Conservation (phyloP, 2,113 vertebrate species). For the Hepsetus odoe region DNA sequence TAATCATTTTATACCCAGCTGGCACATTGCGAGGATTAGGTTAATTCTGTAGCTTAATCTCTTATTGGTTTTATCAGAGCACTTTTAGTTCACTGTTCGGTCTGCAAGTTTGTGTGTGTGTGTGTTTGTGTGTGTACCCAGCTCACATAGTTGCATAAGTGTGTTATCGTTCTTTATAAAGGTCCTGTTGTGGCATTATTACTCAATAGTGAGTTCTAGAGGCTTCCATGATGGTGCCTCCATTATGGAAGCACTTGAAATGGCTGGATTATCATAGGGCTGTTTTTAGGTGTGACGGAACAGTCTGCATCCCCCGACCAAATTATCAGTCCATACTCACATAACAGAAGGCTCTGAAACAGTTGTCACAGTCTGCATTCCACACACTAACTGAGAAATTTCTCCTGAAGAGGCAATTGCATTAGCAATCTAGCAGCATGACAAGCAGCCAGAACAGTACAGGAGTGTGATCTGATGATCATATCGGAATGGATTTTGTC, state of each 20-base stretch:
- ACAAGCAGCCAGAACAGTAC: not conserved
- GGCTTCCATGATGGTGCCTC: conserved; percentile 47
- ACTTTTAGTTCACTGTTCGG: conserved; percentile 5
- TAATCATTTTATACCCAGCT: no score
- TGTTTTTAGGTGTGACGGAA: conserved; percentile 71
- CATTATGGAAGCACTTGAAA: conserved; percentile 71
- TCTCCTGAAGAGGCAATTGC: conserved; percentile 52
- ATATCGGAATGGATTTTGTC: conserved; percentile 4
- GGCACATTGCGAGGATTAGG: not conserved
- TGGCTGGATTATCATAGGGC: conserved; percentile 74
- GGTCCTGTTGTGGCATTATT: conserved; percentile 51
- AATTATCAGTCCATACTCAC: conserved; percentile 72
- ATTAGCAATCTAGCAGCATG: not conserved
- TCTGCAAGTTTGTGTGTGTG: conserved; percentile 8
- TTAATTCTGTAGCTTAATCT: not conserved
- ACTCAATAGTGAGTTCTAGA: conserved; percentile 53
- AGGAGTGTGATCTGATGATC: not conserved
- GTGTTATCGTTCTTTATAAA: conserved; percentile 64
- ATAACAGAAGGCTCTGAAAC: conserved; percentile 53
- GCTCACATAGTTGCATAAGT: conserved; percentile 7
- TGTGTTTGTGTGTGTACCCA: not conserved
- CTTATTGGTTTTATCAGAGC: not conserved
- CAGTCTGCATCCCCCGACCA: conserved; percentile 72
- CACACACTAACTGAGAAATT: conserved; percentile 63
- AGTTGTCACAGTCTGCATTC: conserved; percentile 57